Base-by-base conservation (phyloP, 2,888 invertebrate genomes). In the Caenorhabditis sp. region DNA sequence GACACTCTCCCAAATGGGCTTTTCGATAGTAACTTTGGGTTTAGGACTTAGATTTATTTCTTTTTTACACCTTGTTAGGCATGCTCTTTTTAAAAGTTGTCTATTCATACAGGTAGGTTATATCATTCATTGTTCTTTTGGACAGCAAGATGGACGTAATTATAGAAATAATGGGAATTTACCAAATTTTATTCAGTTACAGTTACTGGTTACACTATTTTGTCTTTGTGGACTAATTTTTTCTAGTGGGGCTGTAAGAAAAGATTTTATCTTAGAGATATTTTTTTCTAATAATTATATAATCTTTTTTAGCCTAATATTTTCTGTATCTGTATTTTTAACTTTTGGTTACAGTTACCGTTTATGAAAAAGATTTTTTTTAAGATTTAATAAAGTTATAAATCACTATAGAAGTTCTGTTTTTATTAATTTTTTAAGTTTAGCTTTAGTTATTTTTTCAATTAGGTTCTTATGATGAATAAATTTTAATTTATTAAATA, bases 41-140 rank as follows among this genome's bases (percentile, higher is more conserved):
- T 69, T 80, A 53, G 77, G 80, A 21, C 43, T 84, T 84, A 50
- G 90, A 88, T 73, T 88, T 85, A 77, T 88, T 85, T 76, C 75
- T 73, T 79, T 83, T 74, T 71, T 80, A 49, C 80, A 83, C 73
- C 62, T 83, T 36, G 70, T 83, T 21, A 82, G 77, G 17, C 83
- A 83, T 78, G 81, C 80, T 68, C 63, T 80, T 62, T 80, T 80
- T 77, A 81, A 81, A 73, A 81, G 81, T 58, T 80, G 78, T 78
- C 67, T 81, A 50, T 81, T 81, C 70, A 81, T 81, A 65, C 81
- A 81, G 62, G 72, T 80, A 53, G 81, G 81, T 70, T 80, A 77
- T 80, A 76, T 81, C 70, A 81, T 81, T 78, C 77, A 81, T 67
- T 78, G 77, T 77, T 80, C 77, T 67, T 80, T 80, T 77, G 79